Base-by-base conservation (phyloP, 2,797 vertebrate species). In the Myripristis murdjan region DNA sequence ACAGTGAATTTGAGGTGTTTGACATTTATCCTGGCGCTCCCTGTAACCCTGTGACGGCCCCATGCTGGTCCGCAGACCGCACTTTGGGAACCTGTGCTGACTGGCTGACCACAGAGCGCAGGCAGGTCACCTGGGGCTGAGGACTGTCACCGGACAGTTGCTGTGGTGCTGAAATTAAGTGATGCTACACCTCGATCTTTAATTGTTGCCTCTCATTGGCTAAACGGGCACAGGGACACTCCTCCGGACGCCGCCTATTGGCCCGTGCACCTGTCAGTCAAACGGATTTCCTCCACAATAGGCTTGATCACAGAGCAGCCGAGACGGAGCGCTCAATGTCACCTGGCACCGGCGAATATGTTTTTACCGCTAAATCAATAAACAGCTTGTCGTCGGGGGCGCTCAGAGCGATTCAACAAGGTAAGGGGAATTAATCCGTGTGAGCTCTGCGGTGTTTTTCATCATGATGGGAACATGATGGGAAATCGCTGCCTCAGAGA, bases 271-370 rank as follows among this genome's bases (percentile, higher is more conserved):
- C 73, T 70, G 89, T 72, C 85, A 20, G 22, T 92, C 77, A 78
- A 35, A 22, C 4, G 31, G 73, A 64, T 82, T 83, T 82, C 70
- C 74, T 64, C 63, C 70, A 54, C 82, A 60, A 75, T 79, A 52
- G 69, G 65, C 35, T n/a, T 56, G 64, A 48, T 55, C 43, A 20
- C 41, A 44, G 46, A 72, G 85, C 69, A 77, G 74, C 80, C 68
- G 84, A 80, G 57, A 58, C 66, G 2, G 23, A 5, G 49, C 26
- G 70, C 51, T 63, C 85, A 87, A 89, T 88, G 87, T 88, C 88
- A 86, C 62, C 80, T 37, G 76, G 23, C 47, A 18, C 37, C 18
- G 22, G 64, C 18, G 57, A 54, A 51, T 65, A 79, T 77, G 72
- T 18, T 60, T 44, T 28, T 1, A 15, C 61, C 6, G 57, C 28